Evolutionary conservation across 2,888 invertebrate genomes (phyloP), one percentile per base, ranked within the genome.

Genomic region (Molorchus minor): DNA sequence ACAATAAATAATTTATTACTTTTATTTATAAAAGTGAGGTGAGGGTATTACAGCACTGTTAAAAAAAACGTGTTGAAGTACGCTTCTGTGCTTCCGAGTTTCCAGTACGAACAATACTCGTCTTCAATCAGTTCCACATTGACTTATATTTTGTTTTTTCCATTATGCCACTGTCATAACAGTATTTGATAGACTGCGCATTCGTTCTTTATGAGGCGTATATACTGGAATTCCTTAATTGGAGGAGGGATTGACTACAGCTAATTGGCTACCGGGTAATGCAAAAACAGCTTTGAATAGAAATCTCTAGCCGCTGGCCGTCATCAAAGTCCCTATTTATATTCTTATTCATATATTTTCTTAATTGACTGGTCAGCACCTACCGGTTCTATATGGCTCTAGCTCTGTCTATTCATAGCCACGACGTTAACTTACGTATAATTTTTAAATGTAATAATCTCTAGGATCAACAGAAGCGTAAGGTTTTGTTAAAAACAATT

Each of bases 191-290:
- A 61, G 64, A 61, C 56, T 61, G 59, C 45, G 49, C 51, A 56
- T 60, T 65, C 56, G 58, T 54, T 35, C 53, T 59, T 58, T 57
- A 45, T 57, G 44, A 2, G 43, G 25, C 38, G 35, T 58, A 54
- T 35, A n/a, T n/a, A 46, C 38, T 60, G 65, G 70, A 69, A 71
- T 71, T 68, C 65, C 58, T 70, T 71, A 71, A 71, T 71, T 71
- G 69, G 67, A 55, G 65, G n/a, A n/a, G n/a, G n/a, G 64, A 68
- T 66, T 68, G 67, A 65, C 66, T 64, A 62, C 58, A 56, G 55
- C 69, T 69, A 69, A 70, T 68, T 67, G 69, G 67, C 68, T 69
- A 70, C 69, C 54, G 66, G 65, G 35, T 40, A n/a, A n/a, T n/a
- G n/a, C n/a, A 46, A 51, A 46, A 16, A 46, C 46, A 56, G 54